Base-by-base conservation (phyloP, 1,140 invertebrate species). In the Drosophila suzukii region DNA sequence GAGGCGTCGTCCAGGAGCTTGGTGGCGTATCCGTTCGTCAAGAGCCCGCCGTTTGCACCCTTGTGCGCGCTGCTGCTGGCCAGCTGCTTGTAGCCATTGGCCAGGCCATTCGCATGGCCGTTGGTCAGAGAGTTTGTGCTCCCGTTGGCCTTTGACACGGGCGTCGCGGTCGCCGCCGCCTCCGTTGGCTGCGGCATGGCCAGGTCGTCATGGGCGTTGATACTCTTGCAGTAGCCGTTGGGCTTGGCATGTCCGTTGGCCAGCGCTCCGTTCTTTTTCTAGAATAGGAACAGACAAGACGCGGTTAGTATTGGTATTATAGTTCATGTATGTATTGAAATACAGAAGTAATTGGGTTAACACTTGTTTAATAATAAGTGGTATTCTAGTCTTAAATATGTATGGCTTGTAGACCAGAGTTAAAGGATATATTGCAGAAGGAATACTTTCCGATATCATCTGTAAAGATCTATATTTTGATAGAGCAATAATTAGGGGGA, bases 211-310 rank as follows among this genome's bases (percentile, higher is more conserved):
- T 89, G 85, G 46, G 85, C 85, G 49, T 85, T 90, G 71, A 90
- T 90, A 57, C 85, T 89, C 75, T 90, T 90, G 62, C 85, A 89
- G 63, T 82, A 89, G 46, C 85, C 85, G 24, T 90, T 90, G 39
- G 81, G 78, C 36, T 77, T 90, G 46, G 85, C 78, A 12, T 90
- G 72, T 61, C 88, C 88, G 17, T 78, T 91, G 47, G 80, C 81
- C 61, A 78, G 51, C 44, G 53, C 54, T 7, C 67, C 75, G 20
- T 88, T 81, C 58, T 84, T 84, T 46, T 81, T 85, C 84, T 90
- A 50, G 2, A 89, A 89, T 4, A 6, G 27, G 6, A 3, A 5
- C 10, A 15, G 10, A 20, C 10, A 10, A 43, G 12, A 11, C 2
- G 20, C 11, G 13, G 2, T 49, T 24, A 27, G 27, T 27, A n/a